Conservation (phyloP, 2,797 vertebrate genomes). For the Anguilla pacifica region DNA sequence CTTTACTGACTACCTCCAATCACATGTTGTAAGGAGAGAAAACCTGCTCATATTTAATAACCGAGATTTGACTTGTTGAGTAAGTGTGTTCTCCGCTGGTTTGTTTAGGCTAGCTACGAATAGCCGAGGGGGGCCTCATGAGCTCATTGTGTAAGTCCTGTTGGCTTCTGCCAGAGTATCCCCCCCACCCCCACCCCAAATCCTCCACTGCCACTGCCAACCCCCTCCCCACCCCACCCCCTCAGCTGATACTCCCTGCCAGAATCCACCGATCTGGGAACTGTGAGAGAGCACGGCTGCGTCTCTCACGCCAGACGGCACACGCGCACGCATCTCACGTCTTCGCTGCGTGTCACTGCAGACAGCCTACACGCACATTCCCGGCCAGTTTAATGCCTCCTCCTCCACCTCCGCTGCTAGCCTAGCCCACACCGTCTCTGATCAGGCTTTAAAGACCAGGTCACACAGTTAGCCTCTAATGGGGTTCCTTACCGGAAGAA, state of each 20-base stretch:
- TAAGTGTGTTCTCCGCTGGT: slow-evolving; percentile 35
- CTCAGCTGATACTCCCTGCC: neutral
- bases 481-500: neutral
- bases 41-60: neutral
- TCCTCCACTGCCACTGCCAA: neutral
- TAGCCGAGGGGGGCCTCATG: slow-evolving; percentile 58
- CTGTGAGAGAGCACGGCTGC: neutral
- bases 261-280: neutral
- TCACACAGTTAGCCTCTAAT: neutral
- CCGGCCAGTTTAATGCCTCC: neutral
- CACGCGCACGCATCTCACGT: neutral
- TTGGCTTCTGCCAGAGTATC: neutral
- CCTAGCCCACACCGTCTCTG: neutral
- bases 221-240: slow-evolving; percentile 24
- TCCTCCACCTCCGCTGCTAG: neutral
- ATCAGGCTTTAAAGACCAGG: neutral
- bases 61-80: neutral
- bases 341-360: neutral
- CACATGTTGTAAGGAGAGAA: neutral
- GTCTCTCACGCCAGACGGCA: neutral
- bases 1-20: neutral
- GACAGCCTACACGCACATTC: neutral
- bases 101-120: slow-evolving; percentile 64
- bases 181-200: slow-evolving; percentile 16
- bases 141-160: slow-evolving; percentile 68